Base-by-base conservation (phyloP, 2,888 invertebrate genomes). In the Philereme vetulata region DNA sequence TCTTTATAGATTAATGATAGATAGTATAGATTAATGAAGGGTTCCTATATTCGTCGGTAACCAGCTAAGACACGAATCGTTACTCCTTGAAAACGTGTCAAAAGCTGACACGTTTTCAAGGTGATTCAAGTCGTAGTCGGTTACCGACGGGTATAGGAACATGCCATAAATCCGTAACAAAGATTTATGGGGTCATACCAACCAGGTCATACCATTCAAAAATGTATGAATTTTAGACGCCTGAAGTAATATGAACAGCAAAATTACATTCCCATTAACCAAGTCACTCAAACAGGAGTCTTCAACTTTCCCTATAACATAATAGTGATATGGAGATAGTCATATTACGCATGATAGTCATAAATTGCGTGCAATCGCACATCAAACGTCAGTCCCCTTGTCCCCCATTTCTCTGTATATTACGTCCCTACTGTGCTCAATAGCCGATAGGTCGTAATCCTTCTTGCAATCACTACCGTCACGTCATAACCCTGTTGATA, bases 401-500 rank as follows among this genome's bases (percentile, higher is more conserved):
- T 50, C 44, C 44, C 47, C 36, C n/a, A 51, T 55, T 46, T 35
- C 53, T 49, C 53, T 42, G 40, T 59, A 49, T 1, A 21, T 45
- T 43, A 38, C 43, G 55, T 56, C 67, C 68, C 70, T 42, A 21
- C n/a, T 64, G 58, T 66, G 68, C 62, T 67, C 66, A 67, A 74
- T 64, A 65, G 61, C 59, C 59, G 66, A 67, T 70, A 64, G 58
- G 49, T 64, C 62, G 62, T 74, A 75, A 77, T 76, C 75, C 74
- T 71, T 72, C 72, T 65, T 52, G 66, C 67, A 67, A 74, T 73
- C 72, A 70, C 72, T 66, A 58, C 60, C 50, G 59, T 50, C 61
- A 68, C 64, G 62, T 70, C 67, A 67, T 60, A 54, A 59, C 53
- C 48, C 34, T 44, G 34, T 33, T 33, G 57, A 56, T 63, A 53